These are phyloP conservation scores for zebrafish (Danio rerio) DNA, from an alignment of 2,113 vertebrate genomes.

Conservation along the genomic window GRCz12tu NC_133183.1:54909001-54909500, in stretches of 20 bases:
- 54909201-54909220: conserved; percentile 27
- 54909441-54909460: no score
- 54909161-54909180: conserved; percentile 23
- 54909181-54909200: conserved; percentile 1
- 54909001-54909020: conserved; percentile 19
- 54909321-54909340: no score
- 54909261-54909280: not conserved
- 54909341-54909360: no score
- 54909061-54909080: conserved; percentile 17
- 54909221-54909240: conserved; percentile 21
- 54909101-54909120: not conserved
- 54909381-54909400: no score
- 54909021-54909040: not conserved
- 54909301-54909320: not conserved
- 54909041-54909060: not conserved
- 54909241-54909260: not conserved
- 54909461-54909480: no score
- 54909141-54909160: conserved; percentile 3
- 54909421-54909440: no score
- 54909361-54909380: no score
- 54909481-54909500: no score
- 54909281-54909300: not conserved
- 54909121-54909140: not conserved
- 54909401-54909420: no score
- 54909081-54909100: not conserved